Conservation (phyloP, 1,140 invertebrate species). For the Neocloeon triangulifer region DNA sequence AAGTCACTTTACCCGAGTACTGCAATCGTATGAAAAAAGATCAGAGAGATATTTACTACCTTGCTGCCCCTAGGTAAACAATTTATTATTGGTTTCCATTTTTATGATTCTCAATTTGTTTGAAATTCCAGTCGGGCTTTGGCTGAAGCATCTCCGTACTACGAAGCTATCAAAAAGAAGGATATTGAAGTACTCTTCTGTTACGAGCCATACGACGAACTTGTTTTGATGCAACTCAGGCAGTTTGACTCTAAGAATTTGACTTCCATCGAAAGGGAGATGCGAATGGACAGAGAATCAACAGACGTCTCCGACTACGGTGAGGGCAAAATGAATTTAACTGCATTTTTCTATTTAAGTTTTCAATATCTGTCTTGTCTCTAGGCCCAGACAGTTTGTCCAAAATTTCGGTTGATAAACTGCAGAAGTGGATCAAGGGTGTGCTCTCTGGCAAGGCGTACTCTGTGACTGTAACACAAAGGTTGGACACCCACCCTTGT, state of each 20-base stretch:
- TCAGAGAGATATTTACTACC: slow-evolving; percentile 77
- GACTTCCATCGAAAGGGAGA: slow-evolving; percentile 84
- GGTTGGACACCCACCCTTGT: slow-evolving; percentile 75
- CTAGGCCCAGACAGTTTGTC: slow-evolving; percentile 40
- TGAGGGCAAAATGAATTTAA: too few relatives aligned
- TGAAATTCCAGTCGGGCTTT: slow-evolving; percentile 55
- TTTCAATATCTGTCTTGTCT: slow-evolving; percentile 13
- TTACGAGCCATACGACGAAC: slow-evolving; percentile 88
- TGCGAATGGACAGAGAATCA: slow-evolving; percentile 46
- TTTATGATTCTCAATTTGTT: slow-evolving; percentile 10
- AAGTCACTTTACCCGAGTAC: slow-evolving; percentile 71
- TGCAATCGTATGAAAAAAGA: slow-evolving; percentile 42
- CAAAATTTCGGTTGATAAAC: slow-evolving; percentile 43
- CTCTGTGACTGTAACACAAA: slow-evolving; percentile 57
- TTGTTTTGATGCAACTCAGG: slow-evolving; percentile 74
- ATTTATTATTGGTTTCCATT: slow-evolving; percentile 4
- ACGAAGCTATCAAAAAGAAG: slow-evolving; percentile 68
- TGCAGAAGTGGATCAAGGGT: slow-evolving; percentile 57
- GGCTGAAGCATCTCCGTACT: slow-evolving; percentile 85
- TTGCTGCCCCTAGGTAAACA: slow-evolving; percentile 72
- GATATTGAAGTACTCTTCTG: slow-evolving; percentile 86
- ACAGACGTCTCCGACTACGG: slow-evolving; percentile 27
- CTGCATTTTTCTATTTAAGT: too few relatives aligned
- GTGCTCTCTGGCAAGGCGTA: slow-evolving; percentile 53
- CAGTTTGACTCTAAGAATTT: slow-evolving; percentile 60